Percentiles rank a stretch among this genome's conserved stretches.
These are phyloP conservation scores for Hippolais icterina DNA, from an alignment of 2,113 vertebrate species.

Conservation along the genomic window DNA sequence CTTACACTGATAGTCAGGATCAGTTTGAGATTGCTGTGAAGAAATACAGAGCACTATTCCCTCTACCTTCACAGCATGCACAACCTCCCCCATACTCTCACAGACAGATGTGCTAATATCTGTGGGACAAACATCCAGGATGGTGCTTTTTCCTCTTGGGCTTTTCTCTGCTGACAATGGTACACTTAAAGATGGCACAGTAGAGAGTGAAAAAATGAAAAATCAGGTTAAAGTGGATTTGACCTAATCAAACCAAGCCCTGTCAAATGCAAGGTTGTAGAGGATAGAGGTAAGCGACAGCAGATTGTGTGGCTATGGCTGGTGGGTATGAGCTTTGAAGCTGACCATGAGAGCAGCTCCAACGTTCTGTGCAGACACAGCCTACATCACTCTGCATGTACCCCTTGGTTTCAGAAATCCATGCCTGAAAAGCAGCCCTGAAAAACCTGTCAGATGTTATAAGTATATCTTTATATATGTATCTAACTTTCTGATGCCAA, in stretches of 20 bases:
- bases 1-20: background rate
- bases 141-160: background rate
- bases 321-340: background rate
- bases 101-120: background rate
- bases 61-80: background rate
- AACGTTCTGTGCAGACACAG: background rate
- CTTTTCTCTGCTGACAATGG: background rate
- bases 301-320: background rate
- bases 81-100: accelerated
- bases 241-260: background rate
- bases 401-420: background rate
- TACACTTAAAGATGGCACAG: background rate
- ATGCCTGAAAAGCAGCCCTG: background rate
- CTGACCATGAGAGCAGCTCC: background rate
- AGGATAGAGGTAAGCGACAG: accelerated
- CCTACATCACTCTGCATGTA: background rate
- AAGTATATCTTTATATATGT: background rate
- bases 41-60: background rate
- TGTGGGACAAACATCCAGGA: background rate
- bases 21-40: background rate
- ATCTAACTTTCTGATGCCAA: background rate
- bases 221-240: background rate
- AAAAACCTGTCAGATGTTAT: background rate
- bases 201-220: background rate
- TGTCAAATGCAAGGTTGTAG: background rate